A percentile compares a stretch with the other conserved stretches of the same genome.
These are phyloP conservation scores for Morelia viridis DNA, from an alignment of 2,797 vertebrate genomes.

Conservation along the genomic window DNA sequence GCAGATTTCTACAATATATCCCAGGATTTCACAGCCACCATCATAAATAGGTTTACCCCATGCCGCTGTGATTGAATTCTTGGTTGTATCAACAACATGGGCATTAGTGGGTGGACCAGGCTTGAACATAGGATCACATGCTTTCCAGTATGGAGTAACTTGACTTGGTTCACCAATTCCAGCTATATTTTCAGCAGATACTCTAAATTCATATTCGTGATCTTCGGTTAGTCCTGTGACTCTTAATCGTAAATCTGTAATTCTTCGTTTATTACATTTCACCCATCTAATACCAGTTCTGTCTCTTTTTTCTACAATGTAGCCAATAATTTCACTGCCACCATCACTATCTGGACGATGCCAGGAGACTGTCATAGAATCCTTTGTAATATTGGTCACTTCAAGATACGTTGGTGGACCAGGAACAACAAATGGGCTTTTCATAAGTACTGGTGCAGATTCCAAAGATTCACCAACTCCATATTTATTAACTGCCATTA, in stretches of 20 bases:
- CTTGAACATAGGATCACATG: slow-evolving; percentile 93
- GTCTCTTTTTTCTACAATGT: slow-evolving; percentile 95
- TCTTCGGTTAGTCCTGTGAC: slow-evolving; percentile 86
- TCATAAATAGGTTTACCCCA: slow-evolving; percentile 97
- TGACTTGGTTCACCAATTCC: slow-evolving; percentile 90
- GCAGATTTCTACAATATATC: slow-evolving; percentile 93
- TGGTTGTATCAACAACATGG: slow-evolving; percentile 88
- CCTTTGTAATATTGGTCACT: slow-evolving; percentile 89
- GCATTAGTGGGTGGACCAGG: slow-evolving; percentile 91
- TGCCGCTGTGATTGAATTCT: slow-evolving; percentile 83
- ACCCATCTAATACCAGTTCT: slow-evolving; percentile 93
- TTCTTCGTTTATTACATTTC: slow-evolving; percentile 92
- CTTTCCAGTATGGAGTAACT: slow-evolving; percentile 89
- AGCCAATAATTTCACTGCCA: slow-evolving; percentile 90
- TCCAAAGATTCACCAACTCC: slow-evolving; percentile 88
- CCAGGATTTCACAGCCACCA: slow-evolving; percentile 90
- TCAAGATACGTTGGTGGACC: slow-evolving; percentile 89
- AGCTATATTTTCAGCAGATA: slow-evolving; percentile 94
- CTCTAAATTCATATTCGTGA: slow-evolving; percentile 97
- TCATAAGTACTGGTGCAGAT: slow-evolving; percentile 87
- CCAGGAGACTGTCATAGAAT: slow-evolving; percentile 96
- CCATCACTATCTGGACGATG: slow-evolving; percentile 88
- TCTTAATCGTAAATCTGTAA: slow-evolving; percentile 93
- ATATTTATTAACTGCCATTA: slow-evolving; percentile 93
- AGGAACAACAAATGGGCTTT: slow-evolving; percentile 90